Conservation (phyloP, 2,113 vertebrate species). For the Dicentrarchus labrax region DNA sequence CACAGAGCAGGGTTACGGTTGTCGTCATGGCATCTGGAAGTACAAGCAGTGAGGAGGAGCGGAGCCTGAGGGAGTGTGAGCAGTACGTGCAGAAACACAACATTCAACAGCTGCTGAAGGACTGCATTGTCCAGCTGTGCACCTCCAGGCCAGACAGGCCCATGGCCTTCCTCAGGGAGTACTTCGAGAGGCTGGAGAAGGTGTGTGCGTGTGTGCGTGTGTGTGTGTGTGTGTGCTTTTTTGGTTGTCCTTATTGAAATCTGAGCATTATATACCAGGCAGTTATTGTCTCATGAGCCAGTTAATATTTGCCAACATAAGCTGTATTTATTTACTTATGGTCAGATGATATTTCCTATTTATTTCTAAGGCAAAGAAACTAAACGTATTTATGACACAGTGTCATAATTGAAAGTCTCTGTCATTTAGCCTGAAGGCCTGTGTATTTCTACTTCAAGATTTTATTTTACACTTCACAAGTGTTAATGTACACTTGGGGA, state of each 20-base stretch:
- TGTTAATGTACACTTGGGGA: not conserved
- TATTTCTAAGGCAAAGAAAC: not conserved
- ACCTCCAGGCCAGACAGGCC: slow-evolving; percentile 94
- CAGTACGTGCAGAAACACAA: slow-evolving; percentile 98
- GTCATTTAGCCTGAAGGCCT: not conserved
- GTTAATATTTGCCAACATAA: not conserved
- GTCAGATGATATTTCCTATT: not conserved
- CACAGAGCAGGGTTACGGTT: slow-evolving; percentile 73
- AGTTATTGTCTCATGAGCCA: not conserved
- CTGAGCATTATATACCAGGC: not conserved
- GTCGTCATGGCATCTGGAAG: slow-evolving; percentile 93
- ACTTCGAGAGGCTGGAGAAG: slow-evolving; percentile 98
- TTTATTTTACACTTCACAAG: not conserved
- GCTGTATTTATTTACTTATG: not conserved
- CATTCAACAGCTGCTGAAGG: slow-evolving; percentile 98
- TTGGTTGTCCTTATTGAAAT: not conserved
- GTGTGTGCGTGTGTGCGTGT: slow-evolving; percentile 74
- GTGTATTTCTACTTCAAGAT: not conserved
- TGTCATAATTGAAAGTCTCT: not conserved
- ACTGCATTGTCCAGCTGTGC: slow-evolving; percentile 98
- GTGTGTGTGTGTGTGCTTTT: not conserved
- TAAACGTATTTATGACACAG: not conserved
- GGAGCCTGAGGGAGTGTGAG: slow-evolving; percentile 97
- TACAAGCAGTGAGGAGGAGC: slow-evolving; percentile 93
- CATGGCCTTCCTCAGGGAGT: slow-evolving; percentile 97